These are phyloP conservation scores for Enteromius fasciolatus DNA, from an alignment of 2,797 vertebrate genomes.

Conservation along the genomic window DNA sequence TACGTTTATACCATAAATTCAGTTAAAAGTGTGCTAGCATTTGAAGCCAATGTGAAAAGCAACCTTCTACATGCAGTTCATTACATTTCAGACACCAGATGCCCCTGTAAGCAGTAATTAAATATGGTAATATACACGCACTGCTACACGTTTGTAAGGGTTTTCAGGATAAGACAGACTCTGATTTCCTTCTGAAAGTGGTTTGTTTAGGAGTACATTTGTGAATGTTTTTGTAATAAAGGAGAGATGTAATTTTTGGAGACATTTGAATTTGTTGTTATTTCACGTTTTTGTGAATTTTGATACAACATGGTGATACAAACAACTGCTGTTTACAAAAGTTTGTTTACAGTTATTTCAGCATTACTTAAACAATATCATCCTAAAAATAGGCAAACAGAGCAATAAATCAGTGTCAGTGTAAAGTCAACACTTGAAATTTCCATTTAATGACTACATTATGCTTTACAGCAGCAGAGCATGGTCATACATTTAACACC, in stretches of 20 bases:
- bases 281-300: neutral
- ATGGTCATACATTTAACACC: neutral
- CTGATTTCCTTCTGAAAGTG: neutral
- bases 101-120: slow-evolving; percentile 20
- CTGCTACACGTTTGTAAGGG: neutral
- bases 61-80: neutral
- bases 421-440: neutral
- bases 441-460: neutral
- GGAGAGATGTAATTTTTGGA: neutral
- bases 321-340: neutral
- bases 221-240: neutral
- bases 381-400: neutral
- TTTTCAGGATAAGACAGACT: no score
- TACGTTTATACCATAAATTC: neutral
- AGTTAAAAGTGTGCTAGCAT: neutral
- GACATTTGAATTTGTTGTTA: neutral
- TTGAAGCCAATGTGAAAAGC: slow-evolving; percentile 10
- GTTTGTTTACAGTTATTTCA: neutral
- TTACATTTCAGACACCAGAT: neutral
- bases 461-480: neutral
- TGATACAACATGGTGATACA: neutral
- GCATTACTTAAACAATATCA: neutral
- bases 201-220: neutral
- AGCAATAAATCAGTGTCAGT: neutral
- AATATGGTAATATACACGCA: neutral